Base-by-base conservation (phyloP, 1,140 invertebrate genomes). In the Pentalonia nigronervosa region DNA sequence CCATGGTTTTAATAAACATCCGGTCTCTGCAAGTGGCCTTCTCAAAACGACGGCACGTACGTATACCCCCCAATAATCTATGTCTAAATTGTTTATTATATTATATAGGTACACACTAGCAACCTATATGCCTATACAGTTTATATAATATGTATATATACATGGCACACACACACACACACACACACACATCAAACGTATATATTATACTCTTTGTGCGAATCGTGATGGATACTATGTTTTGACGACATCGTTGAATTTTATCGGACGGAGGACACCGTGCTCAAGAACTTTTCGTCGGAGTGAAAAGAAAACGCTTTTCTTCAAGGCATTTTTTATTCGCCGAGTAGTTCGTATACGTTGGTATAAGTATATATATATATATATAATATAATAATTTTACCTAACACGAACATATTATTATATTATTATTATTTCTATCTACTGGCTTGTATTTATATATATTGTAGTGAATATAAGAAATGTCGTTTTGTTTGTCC, bases 391-490 rank as follows among this genome's bases (percentile, higher is more conserved):
- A 67, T 76, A 30, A 47, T 86, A 45, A 41, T 84, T 84, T n/a
- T 89, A 89, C 87, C 48, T 7, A n/a, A 53, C 50, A 41, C 34
- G 23, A 36, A 56, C 88, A 50, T 89, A n/a, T 76, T 60, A 60
- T 60, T 60, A 60, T 60, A 60, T 60, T 67, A 67, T 67, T n/a
- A 67, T 67, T 89, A 36, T 89, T n/a, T 89, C 50, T 89, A 89
- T 89, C 48, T 21, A 6, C 9, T 50, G 48, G 50, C 88, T 36
- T 14, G 88, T 56, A 25, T 76, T n/a, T n/a, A n/a, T 76, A 76
- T 25, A n/a, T 89, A 89, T 89, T 89, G 88, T 56, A 36, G 48
- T 36, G 34, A 53, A 89, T 53, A 89, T 89, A 34, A 89, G 87
- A 89, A 89, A 89, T 41, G 50, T 89, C 48, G 50, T 89, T 56